Evolutionary conservation across 1,140 invertebrate species (phyloP).

Genomic region (Conus betulinus): DNA sequence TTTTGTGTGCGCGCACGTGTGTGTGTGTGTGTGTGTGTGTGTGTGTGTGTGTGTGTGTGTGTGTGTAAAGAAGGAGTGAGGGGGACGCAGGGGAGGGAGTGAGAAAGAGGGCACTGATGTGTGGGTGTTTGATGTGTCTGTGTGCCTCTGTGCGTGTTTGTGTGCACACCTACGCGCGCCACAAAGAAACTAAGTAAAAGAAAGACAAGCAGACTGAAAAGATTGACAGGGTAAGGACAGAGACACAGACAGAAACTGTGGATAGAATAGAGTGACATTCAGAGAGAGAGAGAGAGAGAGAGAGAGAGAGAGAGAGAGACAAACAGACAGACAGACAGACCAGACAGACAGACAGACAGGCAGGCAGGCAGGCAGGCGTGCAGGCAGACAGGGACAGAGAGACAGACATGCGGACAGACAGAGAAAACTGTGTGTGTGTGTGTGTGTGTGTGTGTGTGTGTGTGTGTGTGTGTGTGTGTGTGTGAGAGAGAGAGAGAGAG

Average conservation of each 20-base stretch:
- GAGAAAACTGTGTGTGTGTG: too few species aligned
- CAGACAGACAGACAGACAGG: neutral
- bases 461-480: too few species aligned
- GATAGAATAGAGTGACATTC: neutral
- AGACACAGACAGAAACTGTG: neutral
- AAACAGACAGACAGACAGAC: constrained; percentile 1
- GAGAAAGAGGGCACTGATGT: neutral
- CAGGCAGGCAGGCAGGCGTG: neutral
- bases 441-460: too few species aligned
- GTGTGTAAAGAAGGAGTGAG: neutral
- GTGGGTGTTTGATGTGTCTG: too few species aligned
- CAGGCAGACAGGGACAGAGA: neutral
- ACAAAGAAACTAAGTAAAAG: neutral
- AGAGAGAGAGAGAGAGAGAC: constrained; percentile 6
- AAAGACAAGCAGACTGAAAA: neutral
- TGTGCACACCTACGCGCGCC: too few species aligned
- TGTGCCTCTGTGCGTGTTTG: too few species aligned
- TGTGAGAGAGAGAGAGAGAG: too few species aligned
- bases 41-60: neutral
- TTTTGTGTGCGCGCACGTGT: neutral
- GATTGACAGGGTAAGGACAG: neutral
- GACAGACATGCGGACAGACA: neutral
- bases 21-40: constrained; percentile 2
- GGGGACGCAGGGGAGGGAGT: neutral
- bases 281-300: neutral